These are phyloP conservation scores for Scomber scombrus DNA, from an alignment of 2,113 vertebrate genomes.

Conservation along the genomic window DNA sequence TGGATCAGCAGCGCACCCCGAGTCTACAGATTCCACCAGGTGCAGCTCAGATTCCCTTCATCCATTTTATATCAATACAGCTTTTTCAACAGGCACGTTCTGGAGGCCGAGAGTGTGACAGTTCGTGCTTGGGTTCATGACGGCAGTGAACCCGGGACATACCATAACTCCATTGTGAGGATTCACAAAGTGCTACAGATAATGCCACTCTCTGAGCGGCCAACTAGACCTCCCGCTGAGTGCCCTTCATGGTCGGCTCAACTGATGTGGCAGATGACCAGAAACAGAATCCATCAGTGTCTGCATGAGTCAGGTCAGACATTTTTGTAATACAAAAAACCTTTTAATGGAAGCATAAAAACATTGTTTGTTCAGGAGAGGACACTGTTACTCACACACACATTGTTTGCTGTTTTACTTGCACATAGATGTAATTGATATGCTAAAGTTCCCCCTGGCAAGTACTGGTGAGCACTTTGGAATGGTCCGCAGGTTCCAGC, in stretches of 20 bases:
- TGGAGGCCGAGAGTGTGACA: conserved; percentile 84
- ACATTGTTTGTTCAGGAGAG: not conserved
- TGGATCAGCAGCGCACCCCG: conserved; percentile 85
- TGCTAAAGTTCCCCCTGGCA: conserved; percentile 90
- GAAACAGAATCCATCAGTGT: conserved; percentile 85
- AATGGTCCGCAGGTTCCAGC: conserved; percentile 87
- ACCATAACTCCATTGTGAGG: conserved; percentile 80
- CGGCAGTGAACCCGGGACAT: conserved; percentile 65
- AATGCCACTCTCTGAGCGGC: conserved; percentile 84
- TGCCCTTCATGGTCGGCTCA: conserved; percentile 90
- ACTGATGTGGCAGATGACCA: conserved; percentile 86
- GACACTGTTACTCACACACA: no score
- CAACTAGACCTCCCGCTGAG: conserved; percentile 84
- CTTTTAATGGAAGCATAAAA: not conserved
- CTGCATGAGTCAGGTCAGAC: conserved; percentile 89
- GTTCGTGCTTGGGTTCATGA: conserved; percentile 86
- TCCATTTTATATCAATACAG: conserved; percentile 88
- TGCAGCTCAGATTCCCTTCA: conserved; percentile 87
- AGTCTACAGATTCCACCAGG: conserved; percentile 78
- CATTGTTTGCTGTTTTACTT: not conserved
- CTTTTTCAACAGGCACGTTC: conserved; percentile 85
- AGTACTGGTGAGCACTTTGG: conserved; percentile 90
- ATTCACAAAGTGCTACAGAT: conserved; percentile 85
- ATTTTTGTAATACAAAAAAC: not conserved
- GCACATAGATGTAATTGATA: conserved; percentile 84